Evolutionary conservation across 2,797 vertebrate species (phyloP).

Genomic region (Clarias laeviceps): DNA sequence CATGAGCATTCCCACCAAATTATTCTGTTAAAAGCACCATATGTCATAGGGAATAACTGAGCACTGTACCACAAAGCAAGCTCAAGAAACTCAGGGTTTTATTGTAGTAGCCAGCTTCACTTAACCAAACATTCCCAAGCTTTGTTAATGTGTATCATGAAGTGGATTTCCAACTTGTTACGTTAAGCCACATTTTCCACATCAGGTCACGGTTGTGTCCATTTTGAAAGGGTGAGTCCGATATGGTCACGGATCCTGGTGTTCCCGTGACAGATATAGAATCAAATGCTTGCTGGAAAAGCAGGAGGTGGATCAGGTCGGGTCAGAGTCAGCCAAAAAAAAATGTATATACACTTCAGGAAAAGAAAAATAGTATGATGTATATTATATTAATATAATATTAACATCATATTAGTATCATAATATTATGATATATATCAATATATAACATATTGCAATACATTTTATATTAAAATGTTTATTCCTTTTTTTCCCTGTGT

Average conservation of each 20-base stretch:
- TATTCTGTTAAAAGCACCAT: constrained; percentile 73
- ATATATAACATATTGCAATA: too few relatives aligned
- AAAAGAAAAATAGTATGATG: not conserved
- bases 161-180: not conserved
- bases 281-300: not conserved
- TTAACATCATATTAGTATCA: too few relatives aligned
- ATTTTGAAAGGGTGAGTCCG: not conserved
- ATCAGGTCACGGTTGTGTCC: not conserved
- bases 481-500: too few relatives aligned
- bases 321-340: too few relatives aligned
- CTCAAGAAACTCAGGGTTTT: not conserved
- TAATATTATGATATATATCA: too few relatives aligned
- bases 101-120: not conserved
- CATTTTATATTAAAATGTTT: too few relatives aligned
- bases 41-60: constrained; percentile 56
- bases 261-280: too few relatives aligned
- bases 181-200: not conserved
- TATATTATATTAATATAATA: too few relatives aligned
- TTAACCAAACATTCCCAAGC: not conserved
- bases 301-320: not conserved
- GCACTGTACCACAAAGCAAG: not conserved
- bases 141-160: not conserved
- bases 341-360: too few relatives aligned
- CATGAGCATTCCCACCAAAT: constrained; percentile 77
- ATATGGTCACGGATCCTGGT: not conserved